Evolutionary conservation across 2,888 invertebrate species (phyloP).

Genomic region (Dioctria linearis): DNA sequence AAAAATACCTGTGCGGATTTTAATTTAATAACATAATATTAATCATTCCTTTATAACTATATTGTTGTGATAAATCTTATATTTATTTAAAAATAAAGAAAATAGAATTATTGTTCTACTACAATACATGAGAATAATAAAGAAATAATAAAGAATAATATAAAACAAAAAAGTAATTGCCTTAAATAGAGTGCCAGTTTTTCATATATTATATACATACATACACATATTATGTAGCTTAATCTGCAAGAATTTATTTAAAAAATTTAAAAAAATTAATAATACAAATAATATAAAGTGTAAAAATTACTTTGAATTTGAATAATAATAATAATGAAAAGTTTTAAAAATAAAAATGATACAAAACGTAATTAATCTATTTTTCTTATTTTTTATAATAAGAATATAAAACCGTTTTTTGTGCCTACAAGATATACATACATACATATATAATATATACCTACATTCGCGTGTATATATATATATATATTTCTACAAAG

Average conservation of each 20-base stretch:
- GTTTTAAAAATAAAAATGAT: background rate
- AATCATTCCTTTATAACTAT: slow-evolving; percentile 14
- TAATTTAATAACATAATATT: background rate
- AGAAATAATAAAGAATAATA: background rate
- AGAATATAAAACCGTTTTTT: background rate
- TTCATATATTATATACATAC: background rate
- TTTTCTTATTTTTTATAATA: background rate
- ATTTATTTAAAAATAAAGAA: slow-evolving; percentile 6
- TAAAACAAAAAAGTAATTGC: slow-evolving; percentile 19
- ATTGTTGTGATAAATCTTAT: slow-evolving; percentile 18
- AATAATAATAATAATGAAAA: background rate
- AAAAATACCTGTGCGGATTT: background rate
- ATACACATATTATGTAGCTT: too few species aligned
- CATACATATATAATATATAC: background rate
- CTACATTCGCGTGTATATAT: too few species aligned
- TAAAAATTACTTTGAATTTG: background rate
- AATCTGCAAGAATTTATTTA: too few species aligned
- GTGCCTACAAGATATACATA: background rate
- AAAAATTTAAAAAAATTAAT: too few species aligned
- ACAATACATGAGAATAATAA: background rate
- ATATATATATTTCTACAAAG: too few species aligned
- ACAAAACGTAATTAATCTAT: background rate
- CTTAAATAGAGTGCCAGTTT: slow-evolving; percentile 38
- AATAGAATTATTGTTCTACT: background rate
- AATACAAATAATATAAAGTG: background rate